These are phyloP conservation scores for Lophochroa leadbeateri DNA, from an alignment of 2,113 vertebrate genomes.

Conservation along the genomic window DNA sequence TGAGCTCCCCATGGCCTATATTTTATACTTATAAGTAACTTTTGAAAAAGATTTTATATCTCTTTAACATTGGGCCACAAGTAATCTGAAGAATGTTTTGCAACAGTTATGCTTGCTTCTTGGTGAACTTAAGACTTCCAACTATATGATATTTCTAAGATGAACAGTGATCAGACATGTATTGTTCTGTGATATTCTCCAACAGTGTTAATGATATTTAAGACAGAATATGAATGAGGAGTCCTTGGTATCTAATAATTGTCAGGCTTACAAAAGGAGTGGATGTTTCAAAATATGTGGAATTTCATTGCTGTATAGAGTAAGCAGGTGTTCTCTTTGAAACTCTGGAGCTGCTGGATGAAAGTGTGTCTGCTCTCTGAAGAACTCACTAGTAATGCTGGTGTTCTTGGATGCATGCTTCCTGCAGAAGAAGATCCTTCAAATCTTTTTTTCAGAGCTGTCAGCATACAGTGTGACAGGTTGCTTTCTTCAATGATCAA, in stretches of 20 bases:
- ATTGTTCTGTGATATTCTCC: not conserved
- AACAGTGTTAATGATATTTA: not conserved
- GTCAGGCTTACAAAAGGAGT: not conserved
- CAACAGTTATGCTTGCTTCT: not conserved
- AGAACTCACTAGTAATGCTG: not conserved
- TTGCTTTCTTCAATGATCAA: not conserved
- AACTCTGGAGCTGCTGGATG: not conserved
- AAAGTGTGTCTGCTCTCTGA: not conserved
- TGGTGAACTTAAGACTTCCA: not conserved
- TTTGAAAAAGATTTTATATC: not conserved
- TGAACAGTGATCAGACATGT: not conserved
- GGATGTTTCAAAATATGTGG: not conserved
- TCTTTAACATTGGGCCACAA: not conserved
- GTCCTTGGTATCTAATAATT: not conserved
- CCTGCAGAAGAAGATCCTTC: not conserved
- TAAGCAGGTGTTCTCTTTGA: not conserved
- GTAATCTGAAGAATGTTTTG: not conserved
- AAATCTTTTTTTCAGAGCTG: not conserved
- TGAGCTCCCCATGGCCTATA: not conserved
- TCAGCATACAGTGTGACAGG: not conserved
- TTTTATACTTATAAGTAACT: not conserved
- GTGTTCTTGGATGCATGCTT: not conserved
- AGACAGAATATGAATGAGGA: not conserved
- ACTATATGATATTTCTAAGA: not conserved
- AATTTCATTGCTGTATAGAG: not conserved